Percentiles rank a stretch among this genome's conserved stretches.
Evolutionary conservation across 2,888 invertebrate genomes (phyloP).

Genomic region (Stenodema calcarata): DNA sequence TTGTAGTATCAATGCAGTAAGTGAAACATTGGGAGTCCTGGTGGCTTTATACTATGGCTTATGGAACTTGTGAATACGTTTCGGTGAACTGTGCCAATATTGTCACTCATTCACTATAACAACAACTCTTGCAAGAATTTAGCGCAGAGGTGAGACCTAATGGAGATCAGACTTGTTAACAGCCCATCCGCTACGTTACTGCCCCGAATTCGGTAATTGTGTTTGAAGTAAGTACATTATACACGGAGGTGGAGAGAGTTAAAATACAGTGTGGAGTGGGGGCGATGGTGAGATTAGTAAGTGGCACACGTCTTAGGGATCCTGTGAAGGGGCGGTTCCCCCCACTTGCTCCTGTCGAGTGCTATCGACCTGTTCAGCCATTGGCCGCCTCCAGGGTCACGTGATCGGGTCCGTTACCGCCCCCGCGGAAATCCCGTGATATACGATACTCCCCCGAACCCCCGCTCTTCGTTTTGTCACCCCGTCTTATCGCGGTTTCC

Average conservation of each 20-base stretch:
- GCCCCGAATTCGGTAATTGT: conserved; percentile 30
- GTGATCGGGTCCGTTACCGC: conserved; percentile 7
- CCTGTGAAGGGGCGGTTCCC: neutral
- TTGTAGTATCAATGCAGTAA: no score
- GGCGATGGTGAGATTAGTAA: neutral
- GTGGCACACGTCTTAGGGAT: conserved; percentile 15
- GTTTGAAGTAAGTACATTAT: conserved; percentile 16
- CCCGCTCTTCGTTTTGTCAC: neutral
- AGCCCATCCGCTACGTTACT: neutral
- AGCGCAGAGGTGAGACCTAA: neutral
- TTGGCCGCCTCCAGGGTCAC: conserved; percentile 33
- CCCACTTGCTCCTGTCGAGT: neutral
- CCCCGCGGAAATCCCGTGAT: conserved; percentile 14
- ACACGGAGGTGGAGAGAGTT: neutral
- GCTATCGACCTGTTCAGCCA: conserved; percentile 34
- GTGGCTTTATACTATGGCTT: no score
- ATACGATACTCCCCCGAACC: neutral
- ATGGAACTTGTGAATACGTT: no score
- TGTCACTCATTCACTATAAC: neutral
- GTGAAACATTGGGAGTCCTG: no score
- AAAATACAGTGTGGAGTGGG: neutral
- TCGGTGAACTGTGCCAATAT: neutral
- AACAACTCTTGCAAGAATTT: neutral
- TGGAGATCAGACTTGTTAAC: neutral
- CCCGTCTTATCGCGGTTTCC: conserved; percentile 3